Conservation (phyloP, 92 coral and sea anemone genomes). For the Pocillopora grandis region DNA sequence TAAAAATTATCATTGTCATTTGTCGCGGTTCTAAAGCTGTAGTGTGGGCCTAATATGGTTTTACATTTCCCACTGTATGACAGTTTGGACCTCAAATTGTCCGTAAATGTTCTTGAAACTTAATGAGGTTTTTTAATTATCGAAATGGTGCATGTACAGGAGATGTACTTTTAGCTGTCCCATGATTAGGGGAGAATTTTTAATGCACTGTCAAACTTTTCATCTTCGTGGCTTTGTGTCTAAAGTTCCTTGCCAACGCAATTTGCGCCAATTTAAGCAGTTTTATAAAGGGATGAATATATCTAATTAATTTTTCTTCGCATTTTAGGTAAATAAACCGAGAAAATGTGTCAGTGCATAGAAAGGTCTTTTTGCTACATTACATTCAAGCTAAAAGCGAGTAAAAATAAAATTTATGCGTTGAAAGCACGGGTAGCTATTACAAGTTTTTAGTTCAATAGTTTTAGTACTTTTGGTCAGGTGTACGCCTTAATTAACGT, state of each 20-base stretch:
- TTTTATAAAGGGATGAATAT: conserved; percentile 28
- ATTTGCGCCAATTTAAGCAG: conserved; percentile 25
- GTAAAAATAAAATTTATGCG: not conserved
- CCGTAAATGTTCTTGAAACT: not conserved
- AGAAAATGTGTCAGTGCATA: conserved; percentile 2
- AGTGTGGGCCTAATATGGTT: no score
- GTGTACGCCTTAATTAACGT: conserved; percentile 25
- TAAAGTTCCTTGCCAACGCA: conserved; percentile 2
- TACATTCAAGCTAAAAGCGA: not conserved
- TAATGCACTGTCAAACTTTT: conserved; percentile 21
- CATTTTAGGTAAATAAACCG: conserved; percentile 16
- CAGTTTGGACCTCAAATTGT: not conserved
- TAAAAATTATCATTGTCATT: no score
- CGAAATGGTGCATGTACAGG: not conserved
- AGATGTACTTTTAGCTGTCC: not conserved
- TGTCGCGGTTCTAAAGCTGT: no score
- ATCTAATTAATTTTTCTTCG: conserved; percentile 30
- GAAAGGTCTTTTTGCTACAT: conserved; percentile 15
- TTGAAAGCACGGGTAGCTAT: not conserved
- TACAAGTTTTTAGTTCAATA: conserved; percentile 4
- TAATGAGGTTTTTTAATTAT: conserved; percentile 22
- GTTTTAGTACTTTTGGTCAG: not conserved
- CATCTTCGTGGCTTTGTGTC: conserved; percentile 17
- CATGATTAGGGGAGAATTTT: conserved; percentile 12
- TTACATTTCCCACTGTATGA: no score